These are phyloP conservation scores for Sinhomidia bicolor DNA, from an alignment of 2,888 invertebrate species.

Conservation along the genomic window DNA sequence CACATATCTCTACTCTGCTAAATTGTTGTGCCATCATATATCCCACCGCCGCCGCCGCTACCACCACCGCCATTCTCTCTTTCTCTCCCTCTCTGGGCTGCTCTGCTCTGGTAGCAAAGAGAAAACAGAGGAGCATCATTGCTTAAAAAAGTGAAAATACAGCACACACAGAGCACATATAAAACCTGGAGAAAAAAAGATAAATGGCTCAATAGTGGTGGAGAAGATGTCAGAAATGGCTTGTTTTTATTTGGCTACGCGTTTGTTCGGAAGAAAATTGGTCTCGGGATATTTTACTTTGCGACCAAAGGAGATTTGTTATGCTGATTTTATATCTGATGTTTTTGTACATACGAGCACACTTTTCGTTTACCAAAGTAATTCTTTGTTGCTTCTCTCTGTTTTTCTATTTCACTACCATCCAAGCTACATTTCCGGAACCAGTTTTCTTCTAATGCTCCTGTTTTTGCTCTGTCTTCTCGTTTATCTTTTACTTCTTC, in stretches of 20 bases:
- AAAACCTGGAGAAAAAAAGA: conserved; percentile 46
- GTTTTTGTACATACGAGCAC: conserved; percentile 51
- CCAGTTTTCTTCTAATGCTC: conserved; percentile 31
- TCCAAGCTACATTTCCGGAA: conserved; percentile 10
- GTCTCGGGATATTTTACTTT: conserved; percentile 68
- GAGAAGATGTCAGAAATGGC: conserved; percentile 70
- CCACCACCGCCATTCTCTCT: too few relatives aligned
- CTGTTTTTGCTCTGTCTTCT: conserved; percentile 48
- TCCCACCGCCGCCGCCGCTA: too few relatives aligned
- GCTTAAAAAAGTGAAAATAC: background rate
- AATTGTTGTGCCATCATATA: conserved; percentile 55
- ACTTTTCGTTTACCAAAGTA: background rate
- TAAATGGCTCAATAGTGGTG: conserved; percentile 70
- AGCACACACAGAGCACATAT: conserved; percentile 35
- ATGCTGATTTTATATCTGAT: conserved; percentile 75
- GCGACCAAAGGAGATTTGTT: conserved; percentile 74
- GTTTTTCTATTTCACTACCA: background rate
- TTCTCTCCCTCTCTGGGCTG: too few relatives aligned
- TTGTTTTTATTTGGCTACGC: conserved; percentile 73
- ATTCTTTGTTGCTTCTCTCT: background rate
- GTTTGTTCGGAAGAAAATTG: conserved; percentile 73
- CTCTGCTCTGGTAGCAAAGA: background rate
- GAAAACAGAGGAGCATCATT: background rate
- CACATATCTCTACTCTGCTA: conserved; percentile 54
- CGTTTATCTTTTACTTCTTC: conserved; percentile 45